These are phyloP conservation scores for Scytalopus superciliaris DNA, from an alignment of 2,113 vertebrate genomes.

Conservation along the genomic window DNA sequence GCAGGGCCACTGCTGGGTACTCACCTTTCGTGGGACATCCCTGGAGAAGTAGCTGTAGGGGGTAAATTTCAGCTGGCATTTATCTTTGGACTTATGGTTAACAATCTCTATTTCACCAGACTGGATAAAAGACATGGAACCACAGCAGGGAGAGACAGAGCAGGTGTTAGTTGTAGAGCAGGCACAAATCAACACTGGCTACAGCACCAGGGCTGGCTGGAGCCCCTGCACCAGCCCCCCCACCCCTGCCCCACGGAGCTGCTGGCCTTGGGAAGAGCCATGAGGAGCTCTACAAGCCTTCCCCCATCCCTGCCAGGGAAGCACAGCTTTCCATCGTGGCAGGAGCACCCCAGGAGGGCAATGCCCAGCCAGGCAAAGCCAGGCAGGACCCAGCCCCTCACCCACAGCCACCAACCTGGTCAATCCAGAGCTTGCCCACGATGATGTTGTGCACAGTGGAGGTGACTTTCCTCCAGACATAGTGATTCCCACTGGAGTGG, in stretches of 20 bases:
- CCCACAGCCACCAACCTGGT: slow-evolving; percentile 81
- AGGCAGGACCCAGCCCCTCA: neutral
- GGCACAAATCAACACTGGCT: neutral
- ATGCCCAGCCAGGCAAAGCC: rapidly evolving
- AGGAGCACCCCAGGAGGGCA: neutral
- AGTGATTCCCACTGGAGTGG: slow-evolving; percentile 92
- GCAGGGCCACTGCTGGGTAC: neutral
- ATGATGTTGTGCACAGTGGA: slow-evolving; percentile 99
- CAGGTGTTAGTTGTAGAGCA: neutral
- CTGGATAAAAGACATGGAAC: slow-evolving; percentile 69
- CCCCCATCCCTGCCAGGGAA: neutral
- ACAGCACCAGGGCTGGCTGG: neutral
- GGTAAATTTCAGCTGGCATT: slow-evolving; percentile 96
- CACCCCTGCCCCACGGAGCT: neutral
- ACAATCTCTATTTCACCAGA: slow-evolving; percentile 97
- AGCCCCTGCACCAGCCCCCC: neutral
- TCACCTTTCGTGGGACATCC: slow-evolving; percentile 93
- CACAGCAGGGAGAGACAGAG: slow-evolving; percentile 34
- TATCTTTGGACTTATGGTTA: slow-evolving; percentile 95
- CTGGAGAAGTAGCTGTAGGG: slow-evolving; percentile 99
- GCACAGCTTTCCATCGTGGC: rapidly evolving
- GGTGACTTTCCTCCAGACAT: slow-evolving; percentile 96
- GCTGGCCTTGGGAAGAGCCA: neutral
- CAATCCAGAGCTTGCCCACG: slow-evolving; percentile 98
- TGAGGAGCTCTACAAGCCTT: neutral